These are phyloP conservation scores for Ophiodon elongatus DNA, from an alignment of 2,113 vertebrate genomes.

Conservation along the genomic window DNA sequence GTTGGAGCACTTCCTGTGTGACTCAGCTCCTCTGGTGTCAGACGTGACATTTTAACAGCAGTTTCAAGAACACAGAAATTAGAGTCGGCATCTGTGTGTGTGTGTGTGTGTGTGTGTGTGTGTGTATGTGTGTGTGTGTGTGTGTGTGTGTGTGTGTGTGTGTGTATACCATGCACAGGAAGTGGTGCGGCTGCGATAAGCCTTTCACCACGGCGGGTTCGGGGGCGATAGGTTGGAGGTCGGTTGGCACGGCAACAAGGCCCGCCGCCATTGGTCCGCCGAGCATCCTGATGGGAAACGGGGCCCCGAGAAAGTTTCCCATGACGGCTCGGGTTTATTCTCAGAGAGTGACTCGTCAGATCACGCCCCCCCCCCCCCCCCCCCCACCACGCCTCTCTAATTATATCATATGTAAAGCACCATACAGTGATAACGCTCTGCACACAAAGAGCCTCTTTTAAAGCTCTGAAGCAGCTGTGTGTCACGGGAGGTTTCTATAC, in stretches of 20 bases:
- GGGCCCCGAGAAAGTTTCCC: slow-evolving; percentile 26
- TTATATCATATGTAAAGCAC: slow-evolving; percentile 16
- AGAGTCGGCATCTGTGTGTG: slow-evolving; percentile 43
- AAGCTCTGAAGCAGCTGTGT: slow-evolving; percentile 26
- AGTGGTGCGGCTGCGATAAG: slow-evolving; percentile 66
- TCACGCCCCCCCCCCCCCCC: background rate
- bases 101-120: slow-evolving; percentile 27
- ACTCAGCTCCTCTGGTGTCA: slow-evolving; percentile 41
- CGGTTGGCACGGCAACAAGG: background rate
- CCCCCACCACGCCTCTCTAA: no score
- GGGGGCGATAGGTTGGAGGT: slow-evolving; percentile 39
- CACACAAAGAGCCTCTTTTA: slow-evolving; percentile 54
- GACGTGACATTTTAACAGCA: slow-evolving; percentile 21
- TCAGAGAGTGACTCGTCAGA: slow-evolving; percentile 21
- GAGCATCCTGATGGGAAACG: slow-evolving; percentile 27
- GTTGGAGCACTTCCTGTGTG: slow-evolving; percentile 57
- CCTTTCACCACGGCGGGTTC: slow-evolving; percentile 22
- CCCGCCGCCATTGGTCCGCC: slow-evolving; percentile 23
- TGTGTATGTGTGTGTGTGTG: slow-evolving; percentile 25
- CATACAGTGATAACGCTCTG: background rate
- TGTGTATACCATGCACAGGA: slow-evolving; percentile 50
- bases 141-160: slow-evolving; percentile 27
- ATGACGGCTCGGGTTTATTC: slow-evolving; percentile 10
- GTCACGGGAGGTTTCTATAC: slow-evolving; percentile 9
- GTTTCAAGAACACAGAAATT: background rate